Evolutionary conservation across 2,797 vertebrate species (phyloP).

Genomic region (Mionectes olivaceus): DNA sequence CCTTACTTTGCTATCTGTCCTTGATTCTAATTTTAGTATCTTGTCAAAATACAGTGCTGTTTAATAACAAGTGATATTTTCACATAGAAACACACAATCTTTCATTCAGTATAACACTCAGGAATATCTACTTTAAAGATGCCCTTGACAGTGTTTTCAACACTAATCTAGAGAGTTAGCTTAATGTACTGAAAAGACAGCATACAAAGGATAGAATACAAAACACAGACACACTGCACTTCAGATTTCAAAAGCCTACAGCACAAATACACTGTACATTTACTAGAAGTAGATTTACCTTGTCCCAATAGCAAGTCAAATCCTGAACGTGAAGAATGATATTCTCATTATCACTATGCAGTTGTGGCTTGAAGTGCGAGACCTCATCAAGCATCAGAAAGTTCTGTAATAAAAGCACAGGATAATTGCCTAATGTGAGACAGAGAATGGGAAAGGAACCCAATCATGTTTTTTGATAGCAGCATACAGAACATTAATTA

Average conservation of each 20-base stretch:
- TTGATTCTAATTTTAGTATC: not conserved
- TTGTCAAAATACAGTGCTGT: not conserved
- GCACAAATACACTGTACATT: not conserved
- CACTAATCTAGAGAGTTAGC: not conserved
- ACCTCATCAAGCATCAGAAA: constrained; percentile 93
- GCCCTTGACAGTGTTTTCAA: not conserved
- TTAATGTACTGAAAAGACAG: not conserved
- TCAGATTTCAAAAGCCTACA: not conserved
- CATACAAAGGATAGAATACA: not conserved
- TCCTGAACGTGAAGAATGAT: constrained; percentile 84
- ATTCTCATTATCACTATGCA: constrained; percentile 75
- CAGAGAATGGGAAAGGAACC: not conserved
- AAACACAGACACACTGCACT: not conserved
- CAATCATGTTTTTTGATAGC: not conserved
- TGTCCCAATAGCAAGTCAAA: constrained; percentile 90
- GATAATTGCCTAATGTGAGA: not conserved
- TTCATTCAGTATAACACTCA: not conserved
- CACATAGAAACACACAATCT: accelerated
- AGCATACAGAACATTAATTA: not conserved
- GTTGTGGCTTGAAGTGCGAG: constrained; percentile 56
- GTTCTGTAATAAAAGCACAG: constrained; percentile 73
- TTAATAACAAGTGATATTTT: not conserved
- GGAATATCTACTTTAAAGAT: not conserved
- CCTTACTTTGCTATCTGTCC: not conserved
- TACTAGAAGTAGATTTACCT: constrained; percentile 78